These are phyloP conservation scores for Ophioninae sp. DNA, from an alignment of 2,888 invertebrate species.

Conservation along the genomic window DNA sequence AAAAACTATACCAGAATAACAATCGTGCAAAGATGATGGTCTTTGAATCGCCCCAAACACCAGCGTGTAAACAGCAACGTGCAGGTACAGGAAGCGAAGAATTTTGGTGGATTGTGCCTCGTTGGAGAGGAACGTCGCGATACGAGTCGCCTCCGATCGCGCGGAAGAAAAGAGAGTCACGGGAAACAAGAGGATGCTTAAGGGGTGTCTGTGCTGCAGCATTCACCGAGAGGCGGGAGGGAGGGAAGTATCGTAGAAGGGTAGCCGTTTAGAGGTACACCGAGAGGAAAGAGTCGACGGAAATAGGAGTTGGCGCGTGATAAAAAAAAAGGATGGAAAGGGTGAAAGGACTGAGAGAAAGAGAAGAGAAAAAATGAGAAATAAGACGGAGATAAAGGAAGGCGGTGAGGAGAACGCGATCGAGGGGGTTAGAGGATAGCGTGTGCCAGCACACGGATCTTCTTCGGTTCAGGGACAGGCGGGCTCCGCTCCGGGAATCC, in stretches of 20 bases:
- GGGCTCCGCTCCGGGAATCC: constrained; percentile 74
- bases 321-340: constrained; percentile 42
- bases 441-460: constrained; percentile 66
- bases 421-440: constrained; percentile 51
- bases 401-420: constrained; percentile 47
- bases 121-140: constrained; percentile 31
- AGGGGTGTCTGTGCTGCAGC: constrained; percentile 61
- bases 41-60: neutral
- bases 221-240: constrained; percentile 45
- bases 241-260: constrained; percentile 37
- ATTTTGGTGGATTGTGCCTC: constrained; percentile 39
- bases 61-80: neutral
- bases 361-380: constrained; percentile 45
- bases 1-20: constrained; percentile 78
- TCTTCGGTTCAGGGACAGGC: constrained; percentile 68
- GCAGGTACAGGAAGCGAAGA: constrained; percentile 11
- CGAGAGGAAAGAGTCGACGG: constrained; percentile 33
- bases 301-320: constrained; percentile 59
- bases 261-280: constrained; percentile 54
- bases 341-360: constrained; percentile 30
- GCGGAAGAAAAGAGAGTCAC: constrained; percentile 77
- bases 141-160: constrained; percentile 41
- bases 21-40: constrained; percentile 74
- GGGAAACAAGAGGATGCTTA: constrained; percentile 51
- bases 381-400: constrained; percentile 58